phyloP scores from a whole-genome alignment of 2,797 vertebrate species.

The Micromesistius poutassou region DNA sequence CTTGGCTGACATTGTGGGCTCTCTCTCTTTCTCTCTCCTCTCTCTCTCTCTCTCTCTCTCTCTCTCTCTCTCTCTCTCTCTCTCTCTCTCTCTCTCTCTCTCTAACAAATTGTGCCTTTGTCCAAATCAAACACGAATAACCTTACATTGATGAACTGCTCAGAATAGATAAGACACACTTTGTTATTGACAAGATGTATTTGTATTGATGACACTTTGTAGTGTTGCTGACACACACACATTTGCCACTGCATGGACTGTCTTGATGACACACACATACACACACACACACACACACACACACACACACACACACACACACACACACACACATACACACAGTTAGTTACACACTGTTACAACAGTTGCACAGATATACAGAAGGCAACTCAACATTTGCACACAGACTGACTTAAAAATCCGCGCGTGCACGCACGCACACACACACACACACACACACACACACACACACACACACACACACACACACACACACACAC shows the following conservation, averaged over 20 bases:
- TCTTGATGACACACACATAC: neutral
- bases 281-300: conserved; percentile 16
- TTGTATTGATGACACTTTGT: conserved; percentile 1
- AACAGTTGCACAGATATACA: conserved; percentile 10
- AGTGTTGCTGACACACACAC: neutral
- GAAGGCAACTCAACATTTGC: conserved; percentile 4
- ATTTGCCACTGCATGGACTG: neutral
- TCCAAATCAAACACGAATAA: too few relatives aligned
- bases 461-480: conserved; percentile 3
- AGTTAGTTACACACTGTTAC: conserved; percentile 27
- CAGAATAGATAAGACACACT: neutral
- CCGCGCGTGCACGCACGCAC: neutral
- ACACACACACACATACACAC: conserved; percentile 24
- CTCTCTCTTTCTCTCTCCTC: neutral
- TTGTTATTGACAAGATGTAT: neutral
- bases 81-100: too few relatives aligned
- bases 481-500: conserved; percentile 9
- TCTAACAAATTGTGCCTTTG: too few relatives aligned
- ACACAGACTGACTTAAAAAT: neutral
- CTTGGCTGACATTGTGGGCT: neutral
- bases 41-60: neutral
- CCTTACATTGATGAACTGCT: neutral
- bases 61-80: neutral
- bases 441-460: conserved; percentile 5
- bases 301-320: conserved; percentile 27